Conservation (phyloP, 2,797 vertebrate species). For the Ceryle rudis region DNA sequence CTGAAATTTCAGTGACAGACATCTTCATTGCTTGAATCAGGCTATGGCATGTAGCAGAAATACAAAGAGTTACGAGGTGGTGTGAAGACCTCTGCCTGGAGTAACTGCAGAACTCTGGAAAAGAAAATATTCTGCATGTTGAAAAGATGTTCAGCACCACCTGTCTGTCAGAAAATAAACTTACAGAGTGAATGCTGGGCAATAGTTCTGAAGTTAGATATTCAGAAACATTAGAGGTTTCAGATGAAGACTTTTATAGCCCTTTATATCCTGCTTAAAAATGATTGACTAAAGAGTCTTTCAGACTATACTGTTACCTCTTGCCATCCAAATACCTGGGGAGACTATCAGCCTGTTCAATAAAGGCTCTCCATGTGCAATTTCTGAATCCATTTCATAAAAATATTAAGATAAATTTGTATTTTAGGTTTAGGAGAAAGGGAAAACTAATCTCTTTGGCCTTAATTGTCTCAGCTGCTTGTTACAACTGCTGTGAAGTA, state of each 20-base stretch:
- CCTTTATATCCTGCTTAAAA: not conserved
- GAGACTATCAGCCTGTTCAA: not conserved
- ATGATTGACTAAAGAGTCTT: not conserved
- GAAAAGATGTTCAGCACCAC: not conserved
- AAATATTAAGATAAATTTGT: not conserved
- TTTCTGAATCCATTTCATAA: not conserved
- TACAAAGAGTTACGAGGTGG: fast-evolving
- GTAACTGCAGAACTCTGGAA: not conserved
- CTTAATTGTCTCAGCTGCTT: not conserved
- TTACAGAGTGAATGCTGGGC: not conserved
- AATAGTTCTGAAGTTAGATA: not conserved
- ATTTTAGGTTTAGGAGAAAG: not conserved
- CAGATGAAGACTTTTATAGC: not conserved
- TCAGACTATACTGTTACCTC: not conserved
- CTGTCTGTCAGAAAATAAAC: not conserved
- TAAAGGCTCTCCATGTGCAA: not conserved
- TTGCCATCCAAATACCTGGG: not conserved
- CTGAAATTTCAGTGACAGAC: not conserved
- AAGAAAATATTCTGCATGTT: not conserved
- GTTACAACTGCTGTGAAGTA: not conserved
- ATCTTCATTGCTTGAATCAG: not conserved
- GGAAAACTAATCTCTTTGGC: not conserved
- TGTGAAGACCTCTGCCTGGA: not conserved
- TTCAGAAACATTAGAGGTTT: not conserved
- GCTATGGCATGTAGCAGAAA: not conserved